Base-by-base conservation (phyloP, 2,888 invertebrate species). In the Machimus rusticus region DNA sequence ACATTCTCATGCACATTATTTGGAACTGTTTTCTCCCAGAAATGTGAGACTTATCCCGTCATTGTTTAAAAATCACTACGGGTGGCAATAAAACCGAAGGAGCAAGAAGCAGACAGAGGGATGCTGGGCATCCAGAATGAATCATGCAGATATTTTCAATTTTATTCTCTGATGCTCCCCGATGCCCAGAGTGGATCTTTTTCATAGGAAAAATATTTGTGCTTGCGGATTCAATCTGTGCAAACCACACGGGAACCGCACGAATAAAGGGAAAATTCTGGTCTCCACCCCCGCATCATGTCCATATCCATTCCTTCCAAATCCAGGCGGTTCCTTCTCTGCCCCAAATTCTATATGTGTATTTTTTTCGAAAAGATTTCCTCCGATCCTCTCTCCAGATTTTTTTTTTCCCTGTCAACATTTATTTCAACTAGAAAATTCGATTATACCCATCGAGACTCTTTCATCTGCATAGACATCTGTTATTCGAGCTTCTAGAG, bases 361-460 rank as follows among this genome's bases (percentile, higher is more conserved):
- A 0, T 51, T n/a, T 51, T 51, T 19, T 51, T 51, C n/a, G 51
- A 19, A n/a, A 51, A 51, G n/a, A 51, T 6, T 19, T 51, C n/a
- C 8, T 51, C 8, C 6, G 5, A 14, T 46, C 43, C 51, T 19
- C 51, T 51, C 19, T 51, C 51, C n/a, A 51, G 51, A 51, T 51
- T 79, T 46, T 79, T 51, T 79, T 46, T 79, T 46, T 79, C 55
- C 55, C 31, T 82, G 82, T 82, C 57, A 82, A 55, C 55, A 34
- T 55, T 55, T 82, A 55, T 82, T 82, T 82, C 82, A 82, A 82
- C 82, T 82, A 82, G 82, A 82, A 82, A 82, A 82, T 82, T 82
- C 82, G 82, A 82, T 82, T 82, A 82, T 57, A 34, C 57, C 37
- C 82, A 82, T 51, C 55, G 55, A 57, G 37, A 55, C 82, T 82